Evolutionary conservation across 37 sponge, comb jelly and placozoan genomes (phyloP), one percentile per base, ranked within the genome.

Genomic region (Tethya wilhelma): DNA sequence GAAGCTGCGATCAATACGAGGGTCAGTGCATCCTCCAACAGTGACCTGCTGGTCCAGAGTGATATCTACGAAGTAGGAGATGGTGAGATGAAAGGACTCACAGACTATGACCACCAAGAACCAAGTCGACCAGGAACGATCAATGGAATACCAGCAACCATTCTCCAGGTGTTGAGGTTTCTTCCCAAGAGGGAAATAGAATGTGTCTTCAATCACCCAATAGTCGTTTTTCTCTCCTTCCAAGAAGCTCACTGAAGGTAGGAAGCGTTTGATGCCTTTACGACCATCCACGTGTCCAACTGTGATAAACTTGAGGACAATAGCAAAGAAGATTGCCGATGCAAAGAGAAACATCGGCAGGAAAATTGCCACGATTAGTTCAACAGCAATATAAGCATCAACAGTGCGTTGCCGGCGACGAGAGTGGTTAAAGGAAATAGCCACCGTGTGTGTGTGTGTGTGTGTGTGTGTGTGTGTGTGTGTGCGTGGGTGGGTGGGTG

Each of bases 251-350:
- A 89, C 65, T 38, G 74, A 29, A 8, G 31, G 63, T 34, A 90
- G 77, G 25, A 90, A 56, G 22, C 63, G 59, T 6, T 74, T 41
- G 9, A 90, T 19, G n/a, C 39, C 55, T 2, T 41, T 41, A 25
- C 80, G 64, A 0, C 56, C 41, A 42, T 90, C 90, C 17, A 85
- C 44, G 38, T 75, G 64, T 23, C 81, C 89, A 26, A 44, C 37
- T 0, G 90, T 90, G 57, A 85, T 34, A 62, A 68, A 90, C 32
- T 68, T 66, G 60, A 90, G 26, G n/a, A 85, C 86, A 31, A 80
- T 75, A 26, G 64, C 46, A 29, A 90, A 34, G 44, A 80, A 26
- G 32, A 49, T 62, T 23, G 39, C 71, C 23, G 71, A 69, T 0
- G 70, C 22, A 40, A 76, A 74, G 40, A 85, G 38, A 31, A 85